A percentile compares a stretch with the other conserved stretches of the same genome.
These are phyloP conservation scores for Oryzias curvinotus DNA, from an alignment of 2,113 vertebrate species.

Conservation along the genomic window DNA sequence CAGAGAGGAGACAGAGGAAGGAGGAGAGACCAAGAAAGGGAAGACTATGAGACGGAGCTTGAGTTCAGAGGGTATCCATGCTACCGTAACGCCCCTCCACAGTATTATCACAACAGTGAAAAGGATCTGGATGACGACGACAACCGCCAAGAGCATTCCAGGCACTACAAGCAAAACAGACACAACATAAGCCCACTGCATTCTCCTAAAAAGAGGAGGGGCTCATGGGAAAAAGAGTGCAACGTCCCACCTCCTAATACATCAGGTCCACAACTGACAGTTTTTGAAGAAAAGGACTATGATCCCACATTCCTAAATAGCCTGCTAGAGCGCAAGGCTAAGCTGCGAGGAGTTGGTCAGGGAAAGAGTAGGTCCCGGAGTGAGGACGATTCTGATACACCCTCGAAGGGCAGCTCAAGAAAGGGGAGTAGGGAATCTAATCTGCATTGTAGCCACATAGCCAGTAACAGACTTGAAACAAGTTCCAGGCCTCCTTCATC, in stretches of 20 bases:
- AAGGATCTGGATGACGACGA: conserved; percentile 73
- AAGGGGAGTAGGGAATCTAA: conserved; percentile 67
- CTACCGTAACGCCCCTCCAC: conserved; percentile 50
- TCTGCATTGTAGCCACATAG: conserved; percentile 59
- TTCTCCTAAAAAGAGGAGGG: conserved; percentile 80
- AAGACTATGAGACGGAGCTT: conserved; percentile 63
- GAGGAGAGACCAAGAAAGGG: conserved; percentile 36
- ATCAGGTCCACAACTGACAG: conserved; percentile 69
- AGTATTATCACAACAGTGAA: conserved; percentile 65
- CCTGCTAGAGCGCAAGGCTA: conserved; percentile 85
- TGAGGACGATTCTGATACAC: conserved; percentile 81
- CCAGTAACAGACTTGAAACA: conserved; percentile 55
- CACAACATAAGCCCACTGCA: conserved; percentile 79
- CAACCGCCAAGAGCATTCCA: conserved; percentile 66
- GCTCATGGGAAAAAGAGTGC: conserved; percentile 75
- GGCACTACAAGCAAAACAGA: conserved; percentile 73
- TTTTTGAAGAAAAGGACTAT: conserved; percentile 80
- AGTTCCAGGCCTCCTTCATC: conserved; percentile 82
- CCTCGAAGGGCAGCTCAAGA: conserved; percentile 83
- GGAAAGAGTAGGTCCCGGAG: conserved; percentile 43
- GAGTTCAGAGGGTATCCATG: conserved; percentile 70
- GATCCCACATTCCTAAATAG: conserved; percentile 84
- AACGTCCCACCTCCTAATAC: conserved; percentile 34
- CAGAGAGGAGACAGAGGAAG: conserved; percentile 74
- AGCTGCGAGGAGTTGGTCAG: conserved; percentile 51